phyloP scores from a whole-genome alignment of 2,113 vertebrate species.

The Petaurus breviceps region DNA sequence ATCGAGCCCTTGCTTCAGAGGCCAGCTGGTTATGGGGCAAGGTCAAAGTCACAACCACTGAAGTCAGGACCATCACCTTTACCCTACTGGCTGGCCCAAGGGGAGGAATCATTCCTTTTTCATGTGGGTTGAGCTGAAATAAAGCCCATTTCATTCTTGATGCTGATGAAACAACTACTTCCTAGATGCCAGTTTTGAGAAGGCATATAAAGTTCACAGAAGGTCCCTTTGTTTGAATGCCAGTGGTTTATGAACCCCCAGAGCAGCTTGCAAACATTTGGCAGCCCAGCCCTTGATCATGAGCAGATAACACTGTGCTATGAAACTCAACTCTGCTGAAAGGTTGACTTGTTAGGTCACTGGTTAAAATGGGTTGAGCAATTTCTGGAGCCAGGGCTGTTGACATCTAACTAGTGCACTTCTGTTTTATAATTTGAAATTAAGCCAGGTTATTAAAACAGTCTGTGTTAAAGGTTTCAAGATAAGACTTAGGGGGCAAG shows the following conservation, averaged over 20 bases:
- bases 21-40: neutral
- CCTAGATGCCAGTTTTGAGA: slow-evolving; percentile 48
- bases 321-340: slow-evolving; percentile 39
- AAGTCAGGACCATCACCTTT: neutral
- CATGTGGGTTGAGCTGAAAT: neutral
- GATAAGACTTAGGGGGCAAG: slow-evolving; percentile 48
- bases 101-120: neutral
- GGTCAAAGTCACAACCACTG: neutral
- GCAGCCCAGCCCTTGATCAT: slow-evolving; percentile 36
- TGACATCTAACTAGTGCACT: slow-evolving; percentile 48
- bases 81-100: neutral
- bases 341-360: slow-evolving; percentile 33
- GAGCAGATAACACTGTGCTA: slow-evolving; percentile 31
- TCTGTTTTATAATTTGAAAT: slow-evolving; percentile 65
- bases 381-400: slow-evolving; percentile 52
- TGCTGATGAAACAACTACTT: slow-evolving; percentile 41
- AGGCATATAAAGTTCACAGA: slow-evolving; percentile 48
- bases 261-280: slow-evolving; percentile 51
- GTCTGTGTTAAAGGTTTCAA: slow-evolving; percentile 49
- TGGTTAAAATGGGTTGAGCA: slow-evolving; percentile 57
- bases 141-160: neutral
- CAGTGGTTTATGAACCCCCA: slow-evolving; percentile 37
- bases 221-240: slow-evolving; percentile 55
- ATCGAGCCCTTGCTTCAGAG: neutral
- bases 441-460: slow-evolving; percentile 60